Evolutionary conservation across 1,140 invertebrate species (phyloP).

Genomic region (Solenopsis fugax): DNA sequence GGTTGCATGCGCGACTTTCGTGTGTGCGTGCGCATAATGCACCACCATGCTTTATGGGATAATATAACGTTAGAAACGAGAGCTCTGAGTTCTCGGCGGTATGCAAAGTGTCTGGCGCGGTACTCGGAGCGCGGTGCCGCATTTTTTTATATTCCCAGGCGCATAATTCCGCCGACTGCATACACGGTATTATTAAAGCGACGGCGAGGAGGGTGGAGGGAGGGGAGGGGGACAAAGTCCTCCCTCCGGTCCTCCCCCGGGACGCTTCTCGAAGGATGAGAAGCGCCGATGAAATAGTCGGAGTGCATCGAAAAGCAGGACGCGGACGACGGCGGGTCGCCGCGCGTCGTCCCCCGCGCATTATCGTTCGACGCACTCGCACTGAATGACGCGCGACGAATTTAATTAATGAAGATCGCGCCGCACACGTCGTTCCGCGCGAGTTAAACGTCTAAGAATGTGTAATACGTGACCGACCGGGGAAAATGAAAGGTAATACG

Average conservation of each 20-base stretch:
- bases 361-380: conserved; percentile 58
- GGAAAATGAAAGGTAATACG: not conserved
- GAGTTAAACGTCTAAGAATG: conserved; percentile 50
- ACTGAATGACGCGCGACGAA: conserved; percentile 50
- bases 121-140: conserved; percentile 7
- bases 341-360: conserved; percentile 17
- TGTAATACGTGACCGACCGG: conserved; percentile 37
- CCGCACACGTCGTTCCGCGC: conserved; percentile 12
- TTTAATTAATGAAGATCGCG: conserved; percentile 41
- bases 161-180: conserved; percentile 61
- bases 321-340: not conserved
- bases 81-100: conserved; percentile 65
- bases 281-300: conserved; percentile 22
- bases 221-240: not conserved
- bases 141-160: conserved; percentile 57
- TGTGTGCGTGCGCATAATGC: conserved; percentile 63
- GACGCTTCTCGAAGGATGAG: not conserved
- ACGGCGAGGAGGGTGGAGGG: no score
- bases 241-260: no score
- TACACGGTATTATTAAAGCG: conserved; percentile 64
- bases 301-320: conserved; percentile 42
- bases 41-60: conserved; percentile 61
- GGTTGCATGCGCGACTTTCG: conserved; percentile 46
- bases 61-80: conserved; percentile 72
- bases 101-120: conserved; percentile 65